Evolutionary conservation across 2,113 vertebrate species (phyloP).

Genomic region (Fulmarus glacialis): DNA sequence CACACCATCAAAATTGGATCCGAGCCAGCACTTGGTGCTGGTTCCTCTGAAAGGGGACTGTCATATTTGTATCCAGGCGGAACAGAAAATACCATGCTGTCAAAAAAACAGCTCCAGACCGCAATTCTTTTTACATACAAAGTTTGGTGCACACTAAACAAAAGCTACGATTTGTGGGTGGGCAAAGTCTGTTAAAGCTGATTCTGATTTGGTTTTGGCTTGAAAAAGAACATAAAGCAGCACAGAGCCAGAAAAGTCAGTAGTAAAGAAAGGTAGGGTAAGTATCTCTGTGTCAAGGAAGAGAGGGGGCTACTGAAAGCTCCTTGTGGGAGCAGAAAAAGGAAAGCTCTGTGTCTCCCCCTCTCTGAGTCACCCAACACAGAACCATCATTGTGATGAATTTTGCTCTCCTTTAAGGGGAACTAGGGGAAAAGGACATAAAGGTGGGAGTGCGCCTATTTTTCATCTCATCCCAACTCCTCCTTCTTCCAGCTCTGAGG

Average conservation of each 20-base stretch:
- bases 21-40: background rate
- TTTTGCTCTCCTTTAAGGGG: background rate
- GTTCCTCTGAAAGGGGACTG: background rate
- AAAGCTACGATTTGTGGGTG: background rate
- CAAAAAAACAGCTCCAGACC: background rate
- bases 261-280: background rate
- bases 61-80: background rate
- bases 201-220: background rate
- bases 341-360: background rate
- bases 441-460: background rate
- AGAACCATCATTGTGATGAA: background rate
- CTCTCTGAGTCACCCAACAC: background rate
- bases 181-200: background rate
- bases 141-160: fast-evolving
- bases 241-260: background rate
- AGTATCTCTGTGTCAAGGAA: background rate
- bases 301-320: background rate
- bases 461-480: background rate
- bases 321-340: background rate
- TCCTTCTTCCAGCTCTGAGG: background rate
- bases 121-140: background rate
- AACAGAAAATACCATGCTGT: background rate
- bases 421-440: background rate
- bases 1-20: background rate
- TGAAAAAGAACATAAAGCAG: background rate